Evolutionary conservation across 2,888 invertebrate genomes (phyloP).

Genomic region (Caenorhabditis sp.): DNA sequence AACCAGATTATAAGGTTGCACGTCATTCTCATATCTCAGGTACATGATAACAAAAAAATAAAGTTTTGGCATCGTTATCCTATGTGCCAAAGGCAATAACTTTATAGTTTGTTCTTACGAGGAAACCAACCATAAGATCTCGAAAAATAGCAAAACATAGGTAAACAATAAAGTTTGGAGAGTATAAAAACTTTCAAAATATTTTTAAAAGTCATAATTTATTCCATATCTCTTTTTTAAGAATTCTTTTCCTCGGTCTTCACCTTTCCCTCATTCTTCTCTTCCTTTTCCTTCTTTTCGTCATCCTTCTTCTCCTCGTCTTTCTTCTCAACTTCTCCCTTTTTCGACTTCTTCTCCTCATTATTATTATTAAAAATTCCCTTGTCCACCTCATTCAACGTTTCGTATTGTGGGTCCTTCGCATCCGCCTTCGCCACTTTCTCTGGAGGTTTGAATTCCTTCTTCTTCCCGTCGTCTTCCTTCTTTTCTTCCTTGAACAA

Average conservation of each 20-base stretch:
- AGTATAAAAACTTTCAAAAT: neutral
- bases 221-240: neutral
- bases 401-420: conserved; percentile 72
- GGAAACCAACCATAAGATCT: too few relatives aligned
- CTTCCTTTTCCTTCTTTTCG: conserved; percentile 32
- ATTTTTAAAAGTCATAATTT: conserved; percentile 1
- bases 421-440: conserved; percentile 65
- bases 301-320: conserved; percentile 35
- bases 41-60: too few relatives aligned
- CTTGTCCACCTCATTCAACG: conserved; percentile 67
- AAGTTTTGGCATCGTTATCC: too few relatives aligned
- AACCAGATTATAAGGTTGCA: too few relatives aligned
- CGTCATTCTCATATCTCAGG: too few relatives aligned
- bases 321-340: conserved; percentile 18
- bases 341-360: conserved; percentile 42
- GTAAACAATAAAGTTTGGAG: too few relatives aligned
- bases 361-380: conserved; percentile 69
- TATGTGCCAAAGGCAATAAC: too few relatives aligned
- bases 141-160: too few relatives aligned
- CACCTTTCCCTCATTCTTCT: conserved; percentile 26
- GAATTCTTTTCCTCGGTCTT: neutral
- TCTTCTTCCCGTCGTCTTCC: conserved; percentile 63
- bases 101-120: too few relatives aligned
- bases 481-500: conserved; percentile 63
- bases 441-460: conserved; percentile 68